phyloP scores from a whole-genome alignment of 2,888 invertebrate species.

The Leucophenga maculata region DNA sequence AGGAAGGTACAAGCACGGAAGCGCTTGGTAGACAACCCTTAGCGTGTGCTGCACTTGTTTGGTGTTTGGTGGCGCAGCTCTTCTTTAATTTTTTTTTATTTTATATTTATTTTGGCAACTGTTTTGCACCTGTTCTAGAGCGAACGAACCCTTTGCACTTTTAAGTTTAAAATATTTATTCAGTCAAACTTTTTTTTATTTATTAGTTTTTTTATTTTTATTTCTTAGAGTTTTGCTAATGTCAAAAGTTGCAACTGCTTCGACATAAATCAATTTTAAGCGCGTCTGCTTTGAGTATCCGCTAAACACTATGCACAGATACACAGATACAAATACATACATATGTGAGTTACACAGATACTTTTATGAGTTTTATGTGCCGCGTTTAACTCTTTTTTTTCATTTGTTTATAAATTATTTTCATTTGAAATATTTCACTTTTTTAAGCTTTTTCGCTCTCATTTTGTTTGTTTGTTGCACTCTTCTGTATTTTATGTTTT shows the following conservation, averaged over 20 bases:
- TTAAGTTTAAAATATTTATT: not conserved
- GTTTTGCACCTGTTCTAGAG: not conserved
- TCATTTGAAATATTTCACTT: not conserved
- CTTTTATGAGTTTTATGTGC: too few species aligned
- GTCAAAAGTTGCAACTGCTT: constrained; percentile 35
- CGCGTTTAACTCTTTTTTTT: too few species aligned
- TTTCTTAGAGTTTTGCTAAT: constrained; percentile 1
- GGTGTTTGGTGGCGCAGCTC: not conserved
- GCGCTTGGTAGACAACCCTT: not conserved
- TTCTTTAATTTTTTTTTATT: not conserved
- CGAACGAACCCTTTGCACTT: constrained; percentile 1
- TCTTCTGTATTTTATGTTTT: not conserved
- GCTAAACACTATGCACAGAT: not conserved
- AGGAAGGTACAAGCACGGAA: not conserved
- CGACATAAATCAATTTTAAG: not conserved
- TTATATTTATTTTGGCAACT: not conserved
- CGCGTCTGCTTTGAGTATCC: not conserved
- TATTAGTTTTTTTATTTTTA: not conserved
- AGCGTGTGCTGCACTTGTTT: constrained; percentile 22
- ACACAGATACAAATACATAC: too few species aligned
- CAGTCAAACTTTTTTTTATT: constrained; percentile 2
- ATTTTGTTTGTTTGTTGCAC: constrained; percentile 4
- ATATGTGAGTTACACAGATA: too few species aligned
- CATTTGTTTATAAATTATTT: not conserved
- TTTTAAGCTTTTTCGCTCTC: not conserved